Evolutionary conservation across 2,797 vertebrate species (phyloP).

Genomic region (Enoplosus armatus): DNA sequence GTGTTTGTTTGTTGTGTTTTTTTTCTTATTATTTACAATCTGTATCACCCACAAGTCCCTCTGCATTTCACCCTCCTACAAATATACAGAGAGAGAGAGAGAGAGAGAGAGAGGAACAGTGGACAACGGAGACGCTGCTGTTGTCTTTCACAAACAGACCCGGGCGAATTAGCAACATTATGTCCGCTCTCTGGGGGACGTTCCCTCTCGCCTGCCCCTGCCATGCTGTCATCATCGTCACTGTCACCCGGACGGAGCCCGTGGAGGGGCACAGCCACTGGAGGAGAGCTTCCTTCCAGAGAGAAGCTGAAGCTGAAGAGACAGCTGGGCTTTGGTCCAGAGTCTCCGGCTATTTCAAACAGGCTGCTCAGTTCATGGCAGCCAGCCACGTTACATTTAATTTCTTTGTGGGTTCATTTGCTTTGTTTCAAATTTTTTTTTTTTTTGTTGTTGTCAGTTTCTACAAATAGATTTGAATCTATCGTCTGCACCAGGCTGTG

Average conservation of each 20-base stretch:
- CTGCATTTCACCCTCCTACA: constrained; percentile 14
- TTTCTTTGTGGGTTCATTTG: constrained; percentile 25
- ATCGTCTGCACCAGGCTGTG: background rate
- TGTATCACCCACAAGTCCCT: constrained; percentile 45
- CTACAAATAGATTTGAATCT: constrained; percentile 32
- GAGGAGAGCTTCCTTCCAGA: constrained; percentile 53
- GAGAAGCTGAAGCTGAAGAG: constrained; percentile 66
- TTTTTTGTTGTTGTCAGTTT: background rate
- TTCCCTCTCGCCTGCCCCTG: constrained; percentile 37
- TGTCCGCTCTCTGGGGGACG: constrained; percentile 60
- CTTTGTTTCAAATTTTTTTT: constrained; percentile 19
- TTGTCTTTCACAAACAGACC: constrained; percentile 38
- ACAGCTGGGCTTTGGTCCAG: constrained; percentile 61
- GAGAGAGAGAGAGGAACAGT: background rate
- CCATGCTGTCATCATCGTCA: constrained; percentile 64
- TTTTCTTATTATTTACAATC: constrained; percentile 70
- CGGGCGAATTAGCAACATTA: constrained; percentile 58
- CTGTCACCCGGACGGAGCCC: constrained; percentile 57
- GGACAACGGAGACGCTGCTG: background rate
- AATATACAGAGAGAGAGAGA: constrained; percentile 6
- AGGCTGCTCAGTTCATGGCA: constrained; percentile 62
- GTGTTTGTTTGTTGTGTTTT: constrained; percentile 57
- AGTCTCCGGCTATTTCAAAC: constrained; percentile 50
- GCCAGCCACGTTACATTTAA: constrained; percentile 28
- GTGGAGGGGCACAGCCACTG: constrained; percentile 48